Base-by-base conservation (phyloP, 2,888 invertebrate species). In the Terebella lapidaria region DNA sequence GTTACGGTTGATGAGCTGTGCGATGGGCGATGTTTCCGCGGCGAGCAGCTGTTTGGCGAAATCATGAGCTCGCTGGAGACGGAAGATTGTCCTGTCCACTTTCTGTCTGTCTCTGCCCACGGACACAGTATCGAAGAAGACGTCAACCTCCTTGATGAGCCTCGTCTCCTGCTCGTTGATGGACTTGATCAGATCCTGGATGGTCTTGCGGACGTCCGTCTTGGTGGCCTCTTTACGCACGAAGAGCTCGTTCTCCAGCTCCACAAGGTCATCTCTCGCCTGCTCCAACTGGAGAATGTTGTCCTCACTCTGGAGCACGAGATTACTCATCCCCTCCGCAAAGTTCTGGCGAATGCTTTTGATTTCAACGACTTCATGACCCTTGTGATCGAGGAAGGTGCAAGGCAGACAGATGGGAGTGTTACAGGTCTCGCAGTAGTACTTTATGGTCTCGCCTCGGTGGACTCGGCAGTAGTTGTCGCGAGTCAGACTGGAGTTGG, bases 371-470 rank as follows among this genome's bases (percentile, higher is more conserved):
- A 66, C 58, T 28, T 62, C 29, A 42, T 66, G 66, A 10, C 58
- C 66, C 24, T 59, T 57, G 54, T 66, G 66, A 24, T 65, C 64
- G n/a, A 66, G 57, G 49, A 66, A 66, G 10, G 66, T 65, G 46
- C 66, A 66, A 2, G 66, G 66, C 28, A 66, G 59, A 47, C 66
- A 66, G 55, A 66, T 62, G 55, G 61, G 56, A 26, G 53, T 57
- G 64, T 66, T 66, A 52, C 67, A 67, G 20, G 63, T 64, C 56
- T 62, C 65, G 35, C 67, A 67, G 60, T 67, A 67, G 56, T 63
- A 67, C 54, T 63, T 66, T 24, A 66, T 59, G n/a, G 56, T 60
- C 56, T 67, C 67, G 1, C 63, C 63, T 3, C 55, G 49, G 47
- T 67, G 67, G 24, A 60, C 57, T 3, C 62, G 59, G 57, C 67